Conservation (phyloP, 2,113 vertebrate species). For the Rissa tridactyla region DNA sequence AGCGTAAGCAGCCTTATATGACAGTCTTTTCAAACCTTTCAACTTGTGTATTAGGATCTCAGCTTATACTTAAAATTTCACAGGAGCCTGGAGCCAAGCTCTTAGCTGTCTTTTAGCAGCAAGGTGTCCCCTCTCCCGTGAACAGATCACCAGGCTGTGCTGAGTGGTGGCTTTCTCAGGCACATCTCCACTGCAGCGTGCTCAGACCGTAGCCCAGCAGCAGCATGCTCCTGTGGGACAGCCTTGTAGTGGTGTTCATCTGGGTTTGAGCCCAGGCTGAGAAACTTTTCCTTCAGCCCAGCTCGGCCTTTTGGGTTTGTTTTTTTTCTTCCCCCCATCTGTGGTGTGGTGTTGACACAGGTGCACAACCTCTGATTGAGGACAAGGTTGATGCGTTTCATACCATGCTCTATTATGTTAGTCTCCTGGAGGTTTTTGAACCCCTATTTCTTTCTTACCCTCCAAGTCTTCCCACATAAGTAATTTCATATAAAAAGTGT, state of each 20-base stretch:
- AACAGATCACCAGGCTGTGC: background rate
- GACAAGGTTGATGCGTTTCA: background rate
- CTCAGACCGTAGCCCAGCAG: background rate
- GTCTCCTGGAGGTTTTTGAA: background rate
- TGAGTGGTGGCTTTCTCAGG: background rate
- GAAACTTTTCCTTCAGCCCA: background rate
- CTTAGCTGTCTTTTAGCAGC: background rate
- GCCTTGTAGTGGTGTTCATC: background rate
- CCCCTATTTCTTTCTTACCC: background rate
- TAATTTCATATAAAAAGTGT: background rate
- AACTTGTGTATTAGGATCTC: background rate
- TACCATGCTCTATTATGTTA: fast-evolving
- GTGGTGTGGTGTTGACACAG: background rate
- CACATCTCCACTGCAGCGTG: background rate
- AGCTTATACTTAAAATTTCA: background rate
- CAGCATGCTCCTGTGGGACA: background rate
- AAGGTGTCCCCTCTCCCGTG: background rate
- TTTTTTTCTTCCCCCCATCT: background rate
- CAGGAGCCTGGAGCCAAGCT: background rate
- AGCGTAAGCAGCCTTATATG: background rate
- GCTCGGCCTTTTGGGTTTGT: background rate
- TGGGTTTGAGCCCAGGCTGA: background rate
- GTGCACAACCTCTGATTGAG: background rate
- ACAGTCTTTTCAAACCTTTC: background rate
- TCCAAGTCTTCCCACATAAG: background rate